Evolutionary conservation across 2,888 invertebrate genomes (phyloP), one percentile per base, ranked within the genome.

Genomic region (Conops quadrifasciatus): DNA sequence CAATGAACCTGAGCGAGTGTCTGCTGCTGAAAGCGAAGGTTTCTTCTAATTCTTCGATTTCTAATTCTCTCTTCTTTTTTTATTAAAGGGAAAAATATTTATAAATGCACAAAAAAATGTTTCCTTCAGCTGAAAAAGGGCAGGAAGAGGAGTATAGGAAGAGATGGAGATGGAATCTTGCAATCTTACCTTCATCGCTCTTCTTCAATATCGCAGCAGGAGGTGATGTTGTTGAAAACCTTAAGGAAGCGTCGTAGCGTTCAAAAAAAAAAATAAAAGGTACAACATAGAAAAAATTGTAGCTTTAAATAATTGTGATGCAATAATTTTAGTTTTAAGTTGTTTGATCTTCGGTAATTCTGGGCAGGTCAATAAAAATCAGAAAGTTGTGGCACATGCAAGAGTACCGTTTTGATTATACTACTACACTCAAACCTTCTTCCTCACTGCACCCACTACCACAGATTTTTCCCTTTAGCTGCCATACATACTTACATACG

Each of bases 191-290:
- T 77, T 85, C 85, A 75, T 84, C 84, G 80, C 75, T 84, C 78
- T 84, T 84, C 78, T 84, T 84, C 72, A 84, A 79, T 77, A 84
- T 81, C 78, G 79, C 84, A 77, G 84, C 83, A 79, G 85, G 82
- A 75, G 80, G 77, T 72, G 85, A 81, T 78, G 84, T 77, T 75
- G 84, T 77, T 75, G 84, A 82, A 80, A 85, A 83, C 76, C 83
- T 83, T 77, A n/a, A 15, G n/a, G 62, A 30, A 36, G 68, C 19
- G 19, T n/a, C n/a, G 19, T 21, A 24, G 16, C 26, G 56, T 56
- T 67, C n/a, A 15, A 9, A 36, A 21, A 53, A 28, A 45, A 70
- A 64, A 67, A 28, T 30, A 36, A 68, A 49, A 67, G 26, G 19
- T 7, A 13, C n/a, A 65, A 60, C 58, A 64, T 28, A 36, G 16